Percentiles rank a stretch among this genome's conserved stretches.
phyloP scores from a whole-genome alignment of 1,140 invertebrate species.

The Leptinotarsa lineolata region DNA sequence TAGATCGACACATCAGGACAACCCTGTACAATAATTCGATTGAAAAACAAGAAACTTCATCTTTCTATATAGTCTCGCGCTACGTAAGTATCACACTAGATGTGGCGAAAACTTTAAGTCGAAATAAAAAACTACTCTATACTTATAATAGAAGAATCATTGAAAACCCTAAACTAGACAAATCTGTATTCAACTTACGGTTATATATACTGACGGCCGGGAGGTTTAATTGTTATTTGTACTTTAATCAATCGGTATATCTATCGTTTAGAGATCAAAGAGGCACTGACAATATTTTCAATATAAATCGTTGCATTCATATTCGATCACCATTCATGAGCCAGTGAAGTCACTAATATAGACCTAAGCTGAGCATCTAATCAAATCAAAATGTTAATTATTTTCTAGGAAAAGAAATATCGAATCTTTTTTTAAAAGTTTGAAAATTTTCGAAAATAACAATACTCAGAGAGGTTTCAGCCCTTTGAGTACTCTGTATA shows the following conservation, averaged over 20 bases:
- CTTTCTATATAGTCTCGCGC: neutral
- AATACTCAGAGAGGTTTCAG: neutral
- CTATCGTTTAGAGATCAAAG: conserved; percentile 45
- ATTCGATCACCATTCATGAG: neutral
- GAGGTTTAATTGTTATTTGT: conserved; percentile 33
- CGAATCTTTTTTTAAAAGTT: neutral
- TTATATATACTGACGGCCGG: conserved; percentile 1
- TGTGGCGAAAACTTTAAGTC: neutral
- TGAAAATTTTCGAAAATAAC: neutral
- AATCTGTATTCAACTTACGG: conserved; percentile 3
- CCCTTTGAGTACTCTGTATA: neutral
- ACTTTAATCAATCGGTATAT: conserved; percentile 36
- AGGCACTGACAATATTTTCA: conserved; percentile 42
- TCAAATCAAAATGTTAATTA: too few species aligned
- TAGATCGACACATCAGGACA: neutral
- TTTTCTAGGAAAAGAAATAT: too few species aligned
- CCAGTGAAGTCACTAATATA: neutral
- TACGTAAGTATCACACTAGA: neutral
- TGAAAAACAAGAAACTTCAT: neutral
- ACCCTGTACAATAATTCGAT: conserved; percentile 1
- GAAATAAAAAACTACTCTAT: neutral
- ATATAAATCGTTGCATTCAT: neutral
- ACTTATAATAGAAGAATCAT: neutral
- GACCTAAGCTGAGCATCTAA: neutral
- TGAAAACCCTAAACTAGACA: neutral